These are phyloP conservation scores for Pitta sordida DNA, from an alignment of 2,113 vertebrate species.

Conservation along the genomic window DNA sequence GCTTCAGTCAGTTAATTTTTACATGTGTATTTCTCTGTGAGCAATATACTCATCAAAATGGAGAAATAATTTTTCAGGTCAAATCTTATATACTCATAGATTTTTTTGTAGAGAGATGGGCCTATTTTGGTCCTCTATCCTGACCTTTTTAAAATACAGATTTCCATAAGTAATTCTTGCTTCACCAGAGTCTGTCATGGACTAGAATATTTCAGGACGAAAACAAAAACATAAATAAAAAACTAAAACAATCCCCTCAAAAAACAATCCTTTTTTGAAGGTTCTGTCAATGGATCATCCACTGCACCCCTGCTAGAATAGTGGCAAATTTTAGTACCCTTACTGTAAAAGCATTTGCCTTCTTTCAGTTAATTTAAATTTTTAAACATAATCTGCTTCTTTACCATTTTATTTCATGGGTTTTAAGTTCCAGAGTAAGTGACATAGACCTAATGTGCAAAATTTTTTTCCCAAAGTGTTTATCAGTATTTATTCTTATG, in stretches of 20 bases:
- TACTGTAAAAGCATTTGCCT: background rate
- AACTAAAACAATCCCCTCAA: background rate
- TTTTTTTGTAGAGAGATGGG: background rate
- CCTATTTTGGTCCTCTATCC: background rate
- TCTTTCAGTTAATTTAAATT: background rate
- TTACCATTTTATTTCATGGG: background rate
- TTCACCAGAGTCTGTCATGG: background rate
- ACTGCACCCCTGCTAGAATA: background rate
- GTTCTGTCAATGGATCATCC: background rate
- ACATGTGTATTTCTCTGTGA: background rate
- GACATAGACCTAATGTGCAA: background rate
- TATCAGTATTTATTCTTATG: background rate
- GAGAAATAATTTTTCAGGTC: background rate
- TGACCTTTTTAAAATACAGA: background rate
- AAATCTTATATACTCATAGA: background rate
- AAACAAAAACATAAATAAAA: background rate
- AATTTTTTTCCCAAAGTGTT: background rate
- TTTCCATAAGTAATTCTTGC: background rate
- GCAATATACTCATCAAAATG: background rate
- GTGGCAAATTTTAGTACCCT: background rate
- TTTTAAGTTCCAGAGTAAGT: background rate
- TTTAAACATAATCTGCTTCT: background rate
- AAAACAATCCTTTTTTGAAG: background rate
- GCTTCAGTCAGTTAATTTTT: background rate
- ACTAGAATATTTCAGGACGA: background rate